phyloP scores from a whole-genome alignment of 2,888 invertebrate species.

The Volucella inanis region DNA sequence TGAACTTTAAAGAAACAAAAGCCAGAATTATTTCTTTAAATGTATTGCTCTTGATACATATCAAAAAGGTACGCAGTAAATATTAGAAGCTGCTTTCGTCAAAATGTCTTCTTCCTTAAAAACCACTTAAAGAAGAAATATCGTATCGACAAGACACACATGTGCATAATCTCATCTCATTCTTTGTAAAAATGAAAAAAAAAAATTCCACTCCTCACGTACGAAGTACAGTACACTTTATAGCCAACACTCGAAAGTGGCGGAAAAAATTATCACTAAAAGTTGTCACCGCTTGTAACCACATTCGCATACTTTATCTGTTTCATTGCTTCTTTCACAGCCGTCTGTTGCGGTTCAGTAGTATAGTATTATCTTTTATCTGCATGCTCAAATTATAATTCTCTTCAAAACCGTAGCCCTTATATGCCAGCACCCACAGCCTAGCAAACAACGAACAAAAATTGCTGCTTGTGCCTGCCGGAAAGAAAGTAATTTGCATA shows the following conservation, averaged over 20 bases:
- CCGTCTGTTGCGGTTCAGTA: slow-evolving; percentile 55
- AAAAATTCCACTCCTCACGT: slow-evolving; percentile 3
- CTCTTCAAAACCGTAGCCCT: slow-evolving; percentile 43
- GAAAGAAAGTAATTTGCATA: slow-evolving; percentile 67
- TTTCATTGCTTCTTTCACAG: slow-evolving; percentile 67
- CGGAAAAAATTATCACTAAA: slow-evolving; percentile 50
- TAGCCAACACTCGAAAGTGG: background rate
- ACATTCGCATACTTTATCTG: slow-evolving; percentile 50
- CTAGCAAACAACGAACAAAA: background rate
- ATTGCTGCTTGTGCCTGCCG: slow-evolving; percentile 38
- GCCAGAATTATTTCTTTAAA: no score
- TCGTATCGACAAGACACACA: background rate
- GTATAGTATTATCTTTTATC: slow-evolving; percentile 51
- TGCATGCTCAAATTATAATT: slow-evolving; percentile 69
- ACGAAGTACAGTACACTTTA: background rate
- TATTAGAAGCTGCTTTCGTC: slow-evolving; percentile 31
- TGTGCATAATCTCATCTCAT: slow-evolving; percentile 29
- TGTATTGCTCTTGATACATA: background rate
- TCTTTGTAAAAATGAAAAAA: slow-evolving; percentile 39
- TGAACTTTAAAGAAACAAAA: no score
- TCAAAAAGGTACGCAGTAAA: slow-evolving; percentile 15
- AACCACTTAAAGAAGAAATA: background rate
- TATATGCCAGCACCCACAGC: background rate
- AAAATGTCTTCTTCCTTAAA: slow-evolving; percentile 41
- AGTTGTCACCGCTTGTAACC: slow-evolving; percentile 59